Evolutionary conservation across 2,113 vertebrate species (phyloP).

Genomic region (Tylochromis polylepis): DNA sequence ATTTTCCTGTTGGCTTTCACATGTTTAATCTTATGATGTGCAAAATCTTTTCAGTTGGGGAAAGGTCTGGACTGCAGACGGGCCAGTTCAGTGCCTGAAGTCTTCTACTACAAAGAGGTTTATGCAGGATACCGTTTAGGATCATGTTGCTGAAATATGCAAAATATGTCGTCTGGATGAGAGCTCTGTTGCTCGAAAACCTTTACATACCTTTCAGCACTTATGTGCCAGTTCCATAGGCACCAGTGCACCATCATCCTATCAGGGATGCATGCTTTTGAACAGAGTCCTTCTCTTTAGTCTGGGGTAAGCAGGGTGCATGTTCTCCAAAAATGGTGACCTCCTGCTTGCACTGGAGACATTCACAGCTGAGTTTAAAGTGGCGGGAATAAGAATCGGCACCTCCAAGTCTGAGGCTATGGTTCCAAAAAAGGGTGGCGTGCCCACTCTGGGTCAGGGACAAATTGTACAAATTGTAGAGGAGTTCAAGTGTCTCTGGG

Average conservation of each 20-base stretch:
- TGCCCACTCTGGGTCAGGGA: background rate
- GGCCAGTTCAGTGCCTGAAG: background rate
- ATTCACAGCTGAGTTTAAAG: background rate
- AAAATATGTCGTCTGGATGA: background rate
- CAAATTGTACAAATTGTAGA: background rate
- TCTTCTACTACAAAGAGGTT: background rate
- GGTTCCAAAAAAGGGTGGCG: background rate
- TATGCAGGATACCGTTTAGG: background rate
- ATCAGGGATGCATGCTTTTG: background rate
- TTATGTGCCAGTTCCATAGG: background rate
- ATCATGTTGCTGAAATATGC: background rate
- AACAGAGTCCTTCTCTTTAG: background rate
- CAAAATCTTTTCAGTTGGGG: background rate
- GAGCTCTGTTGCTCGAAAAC: background rate
- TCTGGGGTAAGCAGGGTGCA: background rate
- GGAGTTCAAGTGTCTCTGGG: background rate
- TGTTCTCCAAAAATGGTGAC: background rate
- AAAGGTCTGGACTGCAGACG: background rate
- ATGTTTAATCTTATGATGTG: background rate
- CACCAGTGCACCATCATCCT: background rate
- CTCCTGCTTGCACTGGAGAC: background rate
- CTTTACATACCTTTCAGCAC: background rate
- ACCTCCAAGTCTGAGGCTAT: background rate
- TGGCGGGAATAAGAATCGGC: background rate
- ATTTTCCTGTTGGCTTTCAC: background rate